Evolutionary conservation across 2,888 invertebrate genomes (phyloP).

Genomic region (Papilio elwesi): DNA sequence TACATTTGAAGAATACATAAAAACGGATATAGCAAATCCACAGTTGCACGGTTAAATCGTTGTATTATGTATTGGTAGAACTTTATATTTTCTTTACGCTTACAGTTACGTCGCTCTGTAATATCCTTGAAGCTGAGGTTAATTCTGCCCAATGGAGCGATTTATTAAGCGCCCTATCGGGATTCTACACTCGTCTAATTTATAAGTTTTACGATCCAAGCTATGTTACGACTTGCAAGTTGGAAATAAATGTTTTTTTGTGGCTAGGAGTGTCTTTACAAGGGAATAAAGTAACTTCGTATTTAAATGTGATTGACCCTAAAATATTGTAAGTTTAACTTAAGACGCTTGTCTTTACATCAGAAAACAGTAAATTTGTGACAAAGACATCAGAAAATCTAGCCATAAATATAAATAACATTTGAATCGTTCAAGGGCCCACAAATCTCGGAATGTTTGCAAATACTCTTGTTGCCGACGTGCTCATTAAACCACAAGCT

Average conservation of each 20-base stretch:
- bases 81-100: constrained; percentile 1
- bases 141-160: constrained; percentile 34
- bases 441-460: constrained; percentile 30
- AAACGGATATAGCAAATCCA: too few relatives aligned
- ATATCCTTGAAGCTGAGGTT: constrained; percentile 6
- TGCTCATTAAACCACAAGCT: constrained; percentile 34
- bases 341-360: not conserved
- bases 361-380: not conserved
- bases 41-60: not conserved
- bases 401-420: not conserved
- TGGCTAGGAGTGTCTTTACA: not conserved
- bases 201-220: constrained; percentile 14
- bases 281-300: not conserved
- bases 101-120: not conserved
- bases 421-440: not conserved
- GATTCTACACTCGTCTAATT: constrained; percentile 28
- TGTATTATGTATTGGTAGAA: not conserved
- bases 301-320: not conserved
- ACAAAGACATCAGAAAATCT: too few relatives aligned
- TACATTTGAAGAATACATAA: too few relatives aligned
- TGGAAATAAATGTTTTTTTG: not conserved
- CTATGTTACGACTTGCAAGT: not conserved
- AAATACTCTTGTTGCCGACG: constrained; percentile 27
- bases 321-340: not conserved
- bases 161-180: constrained; percentile 30